Base-by-base conservation (phyloP, 2,888 invertebrate genomes). In the Drosophila greeni region DNA sequence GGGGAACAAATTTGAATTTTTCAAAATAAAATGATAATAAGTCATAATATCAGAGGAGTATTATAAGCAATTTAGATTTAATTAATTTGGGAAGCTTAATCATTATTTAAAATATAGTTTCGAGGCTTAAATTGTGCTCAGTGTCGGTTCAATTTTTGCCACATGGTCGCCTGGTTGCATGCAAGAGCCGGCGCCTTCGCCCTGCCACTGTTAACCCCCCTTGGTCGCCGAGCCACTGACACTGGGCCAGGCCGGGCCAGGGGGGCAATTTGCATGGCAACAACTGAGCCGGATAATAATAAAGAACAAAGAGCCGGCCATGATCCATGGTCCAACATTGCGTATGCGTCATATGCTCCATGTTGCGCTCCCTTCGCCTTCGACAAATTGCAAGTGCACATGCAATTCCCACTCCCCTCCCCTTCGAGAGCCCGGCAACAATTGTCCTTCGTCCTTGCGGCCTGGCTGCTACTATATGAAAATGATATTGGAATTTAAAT, bases 231-330 rank as follows among this genome's bases (percentile, higher is more conserved):
- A 29, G 11, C 37, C 45, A 61, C 54, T 78, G 79, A 74, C 76
- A 67, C 76, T 71, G 75, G 57, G 47, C 45, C 56, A 39, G 37
- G 47, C 57, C 76, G 56, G 12, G 9, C 23, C 26, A 9, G n/a
- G 7, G 18, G 49, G 58, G 59, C 72, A 61, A 75, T 77, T 78
- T 81, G 79, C 76, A 71, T 71, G 78, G 56, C 70, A 67, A 60
- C 67, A 43, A 45, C 23, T 16, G 14, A 12, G 20, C 9, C 33
- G 40, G 59, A 31, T 18, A 43, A 29, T 34, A 24, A 26, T n/a
- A 34, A 29, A 14, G 47, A 40, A 20, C 23, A 47, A 48, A 34
- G 26, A 36, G 66, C 51, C 68, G 67, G 39, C 67, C 67, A 43
- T 67, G 66, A 66, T 67, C 67, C 67, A 66, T 53, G 67, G 67